Conservation (phyloP, 2,888 invertebrate genomes). For the Odontocolon sp. region DNA sequence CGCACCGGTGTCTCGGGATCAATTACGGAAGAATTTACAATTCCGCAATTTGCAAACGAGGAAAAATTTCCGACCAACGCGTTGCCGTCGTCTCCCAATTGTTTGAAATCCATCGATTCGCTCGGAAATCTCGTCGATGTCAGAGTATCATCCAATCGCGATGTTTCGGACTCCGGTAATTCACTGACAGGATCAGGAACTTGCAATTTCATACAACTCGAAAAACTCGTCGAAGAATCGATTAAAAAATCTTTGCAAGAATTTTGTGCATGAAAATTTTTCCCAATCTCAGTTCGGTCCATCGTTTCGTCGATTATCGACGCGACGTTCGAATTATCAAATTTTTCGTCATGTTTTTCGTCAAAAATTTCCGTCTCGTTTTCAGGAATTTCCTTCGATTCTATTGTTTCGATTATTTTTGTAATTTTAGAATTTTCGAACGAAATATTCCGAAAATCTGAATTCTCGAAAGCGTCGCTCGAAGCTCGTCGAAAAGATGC, state of each 20-base stretch:
- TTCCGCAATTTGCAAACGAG: neutral
- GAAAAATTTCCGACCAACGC: conserved; percentile 6
- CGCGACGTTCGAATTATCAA: too few species aligned
- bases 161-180: conserved; percentile 42
- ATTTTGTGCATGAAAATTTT: too few species aligned
- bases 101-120: conserved; percentile 57
- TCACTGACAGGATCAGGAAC: conserved; percentile 23
- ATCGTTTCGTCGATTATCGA: neutral
- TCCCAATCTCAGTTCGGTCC: neutral
- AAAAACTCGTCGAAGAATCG: conserved; percentile 39
- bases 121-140: conserved; percentile 58
- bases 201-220: conserved; percentile 23
- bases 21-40: neutral
- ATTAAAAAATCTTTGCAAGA: conserved; percentile 35
- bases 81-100: neutral
- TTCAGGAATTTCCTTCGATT: neutral
- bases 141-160: conserved; percentile 52
- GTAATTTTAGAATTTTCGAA: neutral
- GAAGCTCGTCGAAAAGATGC: conserved; percentile 3
- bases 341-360: conserved; percentile 16
- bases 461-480: conserved; percentile 9
- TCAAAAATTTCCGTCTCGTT: neutral
- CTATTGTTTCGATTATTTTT: neutral
- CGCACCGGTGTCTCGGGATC: neutral
- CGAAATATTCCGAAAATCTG: neutral